These are phyloP conservation scores for Gopherus flavomarginatus DNA, from an alignment of 2,113 vertebrate genomes.

Conservation along the genomic window DNA sequence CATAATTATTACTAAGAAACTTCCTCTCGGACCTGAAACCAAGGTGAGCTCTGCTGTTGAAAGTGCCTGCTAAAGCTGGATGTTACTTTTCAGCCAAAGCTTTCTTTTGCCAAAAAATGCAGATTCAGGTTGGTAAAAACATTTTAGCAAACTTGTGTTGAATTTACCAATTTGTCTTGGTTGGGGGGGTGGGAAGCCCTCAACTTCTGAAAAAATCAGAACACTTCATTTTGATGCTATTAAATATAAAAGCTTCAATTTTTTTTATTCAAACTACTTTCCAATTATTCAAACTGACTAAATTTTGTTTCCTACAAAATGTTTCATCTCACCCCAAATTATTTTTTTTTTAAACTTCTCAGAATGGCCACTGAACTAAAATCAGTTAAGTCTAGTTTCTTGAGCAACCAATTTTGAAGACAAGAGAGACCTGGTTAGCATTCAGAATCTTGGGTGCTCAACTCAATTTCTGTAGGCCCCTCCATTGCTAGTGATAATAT, in stretches of 20 bases:
- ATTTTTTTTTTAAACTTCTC: background rate
- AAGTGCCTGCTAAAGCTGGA: background rate
- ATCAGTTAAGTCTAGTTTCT: background rate
- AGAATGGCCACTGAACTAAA: background rate
- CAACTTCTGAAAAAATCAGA: background rate
- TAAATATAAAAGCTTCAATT: background rate
- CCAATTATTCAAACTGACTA: background rate
- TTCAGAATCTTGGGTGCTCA: background rate
- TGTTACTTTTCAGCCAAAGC: background rate
- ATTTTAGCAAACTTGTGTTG: background rate
- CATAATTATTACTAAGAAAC: background rate
- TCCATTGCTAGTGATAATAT: background rate
- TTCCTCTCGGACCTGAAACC: background rate
- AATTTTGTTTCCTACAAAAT: background rate
- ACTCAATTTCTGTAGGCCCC: background rate
- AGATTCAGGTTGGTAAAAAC: background rate
- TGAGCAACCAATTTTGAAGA: background rate
- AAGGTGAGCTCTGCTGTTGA: background rate
- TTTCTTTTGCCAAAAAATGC: background rate
- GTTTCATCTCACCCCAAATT: background rate
- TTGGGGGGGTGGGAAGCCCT: background rate
- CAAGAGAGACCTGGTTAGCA: background rate
- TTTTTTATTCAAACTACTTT: background rate
- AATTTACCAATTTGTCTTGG: background rate
- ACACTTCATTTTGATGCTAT: background rate